A percentile compares a stretch with the other conserved stretches of the same genome.
Conservation (phyloP, 2,113 vertebrate species). For the Micromys minutus region DNA sequence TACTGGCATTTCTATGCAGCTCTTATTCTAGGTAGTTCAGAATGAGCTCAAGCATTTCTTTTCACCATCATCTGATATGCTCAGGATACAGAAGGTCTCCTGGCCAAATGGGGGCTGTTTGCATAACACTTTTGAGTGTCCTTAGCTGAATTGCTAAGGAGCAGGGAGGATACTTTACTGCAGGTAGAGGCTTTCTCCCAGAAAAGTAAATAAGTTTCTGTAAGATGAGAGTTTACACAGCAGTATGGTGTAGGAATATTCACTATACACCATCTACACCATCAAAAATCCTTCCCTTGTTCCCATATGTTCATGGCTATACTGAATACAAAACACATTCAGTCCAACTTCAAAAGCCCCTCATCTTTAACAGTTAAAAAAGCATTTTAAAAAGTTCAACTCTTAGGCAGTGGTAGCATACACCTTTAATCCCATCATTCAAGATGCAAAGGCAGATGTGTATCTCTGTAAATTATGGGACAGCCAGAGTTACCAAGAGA, state of each 20-base stretch:
- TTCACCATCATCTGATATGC: neutral
- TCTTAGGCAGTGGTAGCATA: neutral
- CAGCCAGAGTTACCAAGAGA: no score
- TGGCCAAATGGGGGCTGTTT: neutral
- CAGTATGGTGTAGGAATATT: neutral
- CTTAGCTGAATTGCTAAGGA: neutral
- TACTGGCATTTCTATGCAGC: neutral
- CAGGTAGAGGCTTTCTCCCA: neutral
- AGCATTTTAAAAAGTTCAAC: neutral
- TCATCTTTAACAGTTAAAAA: neutral
- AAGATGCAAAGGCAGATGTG: no score
- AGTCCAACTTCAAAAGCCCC: neutral
- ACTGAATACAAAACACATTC: neutral
- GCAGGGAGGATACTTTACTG: neutral
- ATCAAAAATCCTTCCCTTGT: neutral
- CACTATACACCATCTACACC: neutral
- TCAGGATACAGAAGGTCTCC: neutral
- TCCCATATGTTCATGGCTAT: neutral
- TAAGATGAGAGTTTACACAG: neutral
- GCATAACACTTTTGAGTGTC: neutral
- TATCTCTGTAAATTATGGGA: no score
- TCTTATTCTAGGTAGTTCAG: neutral
- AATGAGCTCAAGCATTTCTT: neutral
- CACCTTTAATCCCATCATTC: no score
- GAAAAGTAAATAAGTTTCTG: neutral